Conservation (phyloP, 2,797 vertebrate genomes). For the Salmo trutta region DNA sequence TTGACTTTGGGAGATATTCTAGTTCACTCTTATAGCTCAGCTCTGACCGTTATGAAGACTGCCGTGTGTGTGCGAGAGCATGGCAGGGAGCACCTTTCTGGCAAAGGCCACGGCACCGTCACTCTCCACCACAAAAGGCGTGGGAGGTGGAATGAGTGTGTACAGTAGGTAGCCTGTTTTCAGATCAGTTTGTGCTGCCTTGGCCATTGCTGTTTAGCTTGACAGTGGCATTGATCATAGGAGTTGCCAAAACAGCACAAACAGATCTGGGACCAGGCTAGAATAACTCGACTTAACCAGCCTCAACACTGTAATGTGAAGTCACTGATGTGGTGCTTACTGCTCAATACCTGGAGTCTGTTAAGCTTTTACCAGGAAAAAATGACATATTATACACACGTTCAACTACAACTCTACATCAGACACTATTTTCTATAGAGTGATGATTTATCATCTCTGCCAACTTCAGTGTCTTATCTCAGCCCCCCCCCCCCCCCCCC, state of each 20-base stretch:
- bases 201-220: background rate
- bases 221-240: background rate
- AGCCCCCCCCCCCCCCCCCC: too few species aligned
- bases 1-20: conserved; percentile 77
- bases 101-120: background rate
- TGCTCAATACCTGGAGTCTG: background rate
- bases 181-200: too few species aligned
- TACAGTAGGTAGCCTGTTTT: background rate
- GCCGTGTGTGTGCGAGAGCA: conserved; percentile 45
- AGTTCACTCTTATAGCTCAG: conserved; percentile 72
- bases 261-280: background rate
- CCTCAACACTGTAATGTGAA: background rate
- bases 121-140: background rate
- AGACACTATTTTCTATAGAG: conserved; percentile 35
- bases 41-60: conserved; percentile 73
- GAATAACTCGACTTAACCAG: background rate
- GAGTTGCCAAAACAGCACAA: background rate
- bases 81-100: background rate
- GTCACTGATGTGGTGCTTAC: background rate
- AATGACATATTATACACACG: conserved; percentile 57
- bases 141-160: background rate
- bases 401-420: conserved; percentile 46
- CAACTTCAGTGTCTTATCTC: conserved; percentile 48
- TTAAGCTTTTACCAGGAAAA: conserved; percentile 10
- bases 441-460: conserved; percentile 60